Conservation (phyloP, 92 coral and sea anemone genomes). For the Porites cylindrica region DNA sequence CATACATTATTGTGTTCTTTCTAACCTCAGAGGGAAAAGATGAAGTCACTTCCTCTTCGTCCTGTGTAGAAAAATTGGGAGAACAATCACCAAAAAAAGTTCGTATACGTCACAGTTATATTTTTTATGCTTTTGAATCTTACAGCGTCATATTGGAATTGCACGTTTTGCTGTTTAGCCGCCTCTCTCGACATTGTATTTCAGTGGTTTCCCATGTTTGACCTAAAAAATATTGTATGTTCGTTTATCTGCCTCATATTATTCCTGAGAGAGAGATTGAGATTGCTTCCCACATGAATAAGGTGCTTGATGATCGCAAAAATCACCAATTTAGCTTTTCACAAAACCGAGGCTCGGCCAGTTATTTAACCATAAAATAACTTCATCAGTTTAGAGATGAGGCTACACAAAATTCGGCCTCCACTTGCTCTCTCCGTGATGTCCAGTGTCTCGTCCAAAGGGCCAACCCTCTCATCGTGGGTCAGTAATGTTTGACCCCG, state of each 20-base stretch:
- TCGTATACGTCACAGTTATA: neutral
- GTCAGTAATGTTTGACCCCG: no score
- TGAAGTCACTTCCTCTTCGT: neutral
- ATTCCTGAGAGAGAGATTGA: no score
- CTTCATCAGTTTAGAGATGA: neutral
- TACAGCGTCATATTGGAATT: neutral
- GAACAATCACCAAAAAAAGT: neutral
- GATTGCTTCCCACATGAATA: no score
- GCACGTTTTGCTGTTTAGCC: no score
- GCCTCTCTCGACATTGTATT: no score
- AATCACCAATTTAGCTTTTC: neutral
- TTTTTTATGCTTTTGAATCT: neutral
- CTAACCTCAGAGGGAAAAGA: neutral
- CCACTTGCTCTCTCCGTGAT: neutral
- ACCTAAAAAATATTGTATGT: neutral
- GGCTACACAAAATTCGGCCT: conserved; percentile 1
- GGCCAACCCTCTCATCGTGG: no score
- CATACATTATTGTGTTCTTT: neutral
- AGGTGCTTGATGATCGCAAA: no score
- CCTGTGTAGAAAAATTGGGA: neutral
- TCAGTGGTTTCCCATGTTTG: neutral
- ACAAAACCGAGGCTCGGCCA: neutral
- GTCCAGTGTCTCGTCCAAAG: neutral
- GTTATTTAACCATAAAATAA: no score
- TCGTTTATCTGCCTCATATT: neutral